A percentile compares a stretch with the other conserved stretches of the same genome.
Evolutionary conservation across 2,797 vertebrate species (phyloP).

Genomic region (Pantherophis vulpinus): DNA sequence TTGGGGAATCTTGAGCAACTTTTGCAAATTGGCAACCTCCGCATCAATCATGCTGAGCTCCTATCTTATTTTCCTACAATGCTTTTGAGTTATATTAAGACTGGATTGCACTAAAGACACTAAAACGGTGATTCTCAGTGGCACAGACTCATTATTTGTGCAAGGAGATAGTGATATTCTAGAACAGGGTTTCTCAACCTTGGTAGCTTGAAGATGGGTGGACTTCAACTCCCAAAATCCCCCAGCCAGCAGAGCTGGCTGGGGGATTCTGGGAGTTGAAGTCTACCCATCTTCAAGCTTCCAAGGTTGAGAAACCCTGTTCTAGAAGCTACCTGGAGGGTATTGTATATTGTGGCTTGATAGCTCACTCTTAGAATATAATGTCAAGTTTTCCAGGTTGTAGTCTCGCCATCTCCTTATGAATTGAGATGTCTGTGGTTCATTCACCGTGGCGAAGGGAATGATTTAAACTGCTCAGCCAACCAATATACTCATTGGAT

Average conservation of each 20-base stretch:
- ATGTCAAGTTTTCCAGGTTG: not conserved
- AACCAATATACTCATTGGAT: not conserved
- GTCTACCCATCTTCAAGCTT: no score
- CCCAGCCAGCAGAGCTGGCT: no score
- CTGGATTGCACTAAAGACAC: not conserved
- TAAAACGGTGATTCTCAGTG: not conserved
- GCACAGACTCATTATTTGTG: not conserved
- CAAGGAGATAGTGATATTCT: not conserved
- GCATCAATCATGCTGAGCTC: not conserved
- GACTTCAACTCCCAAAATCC: no score
- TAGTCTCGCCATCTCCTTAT: not conserved
- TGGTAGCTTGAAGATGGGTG: no score
- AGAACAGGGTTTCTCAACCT: no score
- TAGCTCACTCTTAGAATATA: not conserved
- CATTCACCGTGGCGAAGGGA: not conserved
- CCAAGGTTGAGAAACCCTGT: not conserved
- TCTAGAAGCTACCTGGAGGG: not conserved
- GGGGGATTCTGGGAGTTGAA: no score
- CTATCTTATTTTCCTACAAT: not conserved
- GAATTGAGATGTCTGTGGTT: not conserved
- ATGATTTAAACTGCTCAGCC: not conserved
- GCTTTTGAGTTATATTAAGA: not conserved
- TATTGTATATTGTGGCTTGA: not conserved
- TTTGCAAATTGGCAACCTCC: not conserved
- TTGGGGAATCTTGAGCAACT: not conserved